Percentiles rank a stretch among this genome's conserved stretches.
These are phyloP conservation scores for Phyllostomus hastatus DNA, from an alignment of 2,113 vertebrate species.

Conservation along the genomic window DNA sequence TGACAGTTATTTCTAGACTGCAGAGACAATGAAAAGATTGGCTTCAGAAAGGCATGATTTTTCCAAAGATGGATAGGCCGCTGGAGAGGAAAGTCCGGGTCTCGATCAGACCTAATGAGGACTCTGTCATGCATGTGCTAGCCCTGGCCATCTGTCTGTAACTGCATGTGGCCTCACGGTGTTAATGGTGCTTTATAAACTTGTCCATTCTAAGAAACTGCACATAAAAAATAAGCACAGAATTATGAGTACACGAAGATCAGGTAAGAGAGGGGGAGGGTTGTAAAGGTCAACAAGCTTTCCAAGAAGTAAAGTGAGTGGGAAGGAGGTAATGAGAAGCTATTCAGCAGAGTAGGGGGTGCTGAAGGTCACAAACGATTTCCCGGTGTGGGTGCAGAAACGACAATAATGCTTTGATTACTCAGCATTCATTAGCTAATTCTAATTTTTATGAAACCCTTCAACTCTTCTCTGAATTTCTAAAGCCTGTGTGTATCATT, in stretches of 20 bases:
- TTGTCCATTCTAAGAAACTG: not conserved
- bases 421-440: not conserved
- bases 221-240: not conserved
- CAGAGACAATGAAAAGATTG: not conserved
- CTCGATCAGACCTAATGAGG: not conserved
- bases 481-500: not conserved
- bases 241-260: not conserved
- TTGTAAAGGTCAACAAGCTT: not conserved
- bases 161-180: not conserved
- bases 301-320: conserved; percentile 4
- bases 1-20: not conserved
- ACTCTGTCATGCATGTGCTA: not conserved
- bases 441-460: not conserved
- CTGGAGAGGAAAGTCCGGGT: not conserved
- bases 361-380: conserved; percentile 13
- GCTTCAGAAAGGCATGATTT: not conserved
- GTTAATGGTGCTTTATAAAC: not conserved
- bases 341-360: not conserved
- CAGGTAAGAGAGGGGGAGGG: not conserved
- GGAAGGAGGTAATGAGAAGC: not conserved
- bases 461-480: not conserved
- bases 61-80: not conserved
- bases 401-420: not conserved
- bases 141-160: not conserved
- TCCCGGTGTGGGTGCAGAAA: not conserved